Evolutionary conservation across 2,797 vertebrate species (phyloP), one percentile per base, ranked within the genome.

Genomic region (Chloroceryle amazona): DNA sequence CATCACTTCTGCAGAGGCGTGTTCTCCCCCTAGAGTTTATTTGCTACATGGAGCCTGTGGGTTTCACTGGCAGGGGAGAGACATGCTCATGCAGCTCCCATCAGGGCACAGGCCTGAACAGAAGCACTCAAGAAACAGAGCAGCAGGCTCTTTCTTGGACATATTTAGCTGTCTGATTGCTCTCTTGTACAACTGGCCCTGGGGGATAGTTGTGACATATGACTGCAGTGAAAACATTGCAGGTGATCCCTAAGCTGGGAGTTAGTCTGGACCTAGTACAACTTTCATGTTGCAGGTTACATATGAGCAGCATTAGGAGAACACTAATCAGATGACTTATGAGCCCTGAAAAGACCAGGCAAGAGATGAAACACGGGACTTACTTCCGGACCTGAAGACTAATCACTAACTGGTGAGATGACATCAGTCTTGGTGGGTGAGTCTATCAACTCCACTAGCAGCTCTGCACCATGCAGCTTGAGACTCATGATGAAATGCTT

Each of bases 61-160:
- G 7, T 60, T 86, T 81, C 25, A 10, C 11, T 35, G 15, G 13
- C 15, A 55, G 33, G 16, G 23, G 39, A 55, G 26, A 83, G 4
- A 14, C 0, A 0, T 11, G 12, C 11, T 75, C 4, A 8, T 1
- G 1, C 17, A 72, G 20, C 22, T 90, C 13, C 17, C n/a, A 37
- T 35, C 5, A 11, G 49, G 35, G 31, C 55, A 73, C 5, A 16
- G 14, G 14, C 22, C 58, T 2, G 4, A 74, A 68, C 12, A 86
- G 66, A 55, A 83, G 18, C 31, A 28, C 33, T 29, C 35, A 60
- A 76, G 66, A 89, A 91, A 61, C 11, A 47, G 54, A 83, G 66
- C 47, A 75, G 62, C 54, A 86, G 29, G 51, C 72, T 78, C 23
- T 29, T 37, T 55, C 62, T 58, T 52, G 35, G 58, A 68, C 62